These are phyloP conservation scores for Leptopilina clavipes DNA, from an alignment of 1,140 invertebrate species.

Conservation along the genomic window DNA sequence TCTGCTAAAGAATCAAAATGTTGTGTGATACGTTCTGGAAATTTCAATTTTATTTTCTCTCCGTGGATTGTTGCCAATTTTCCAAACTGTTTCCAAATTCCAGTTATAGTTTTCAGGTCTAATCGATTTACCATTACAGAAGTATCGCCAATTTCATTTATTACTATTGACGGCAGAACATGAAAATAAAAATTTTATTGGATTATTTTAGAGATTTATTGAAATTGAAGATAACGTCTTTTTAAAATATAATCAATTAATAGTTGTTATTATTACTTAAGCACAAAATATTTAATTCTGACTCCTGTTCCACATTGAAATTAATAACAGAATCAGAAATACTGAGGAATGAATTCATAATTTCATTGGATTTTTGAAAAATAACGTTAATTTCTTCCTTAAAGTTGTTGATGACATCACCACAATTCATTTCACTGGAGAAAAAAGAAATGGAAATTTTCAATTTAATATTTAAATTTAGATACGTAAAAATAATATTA, in stretches of 20 bases:
- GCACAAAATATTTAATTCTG: slow-evolving; percentile 60
- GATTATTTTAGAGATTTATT: slow-evolving; percentile 21
- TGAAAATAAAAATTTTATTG: slow-evolving; percentile 41
- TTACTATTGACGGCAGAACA: slow-evolving; percentile 50
- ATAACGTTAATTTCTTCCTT: slow-evolving; percentile 58
- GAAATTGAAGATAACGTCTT: slow-evolving; percentile 34
- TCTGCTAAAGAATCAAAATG: slow-evolving; percentile 56
- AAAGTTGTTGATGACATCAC: slow-evolving; percentile 48
- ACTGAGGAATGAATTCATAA: slow-evolving; percentile 60
- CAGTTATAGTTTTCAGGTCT: slow-evolving; percentile 63
- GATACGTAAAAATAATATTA: slow-evolving; percentile 18
- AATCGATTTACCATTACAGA: slow-evolving; percentile 57
- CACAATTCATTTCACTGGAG: slow-evolving; percentile 59
- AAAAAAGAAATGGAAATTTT: slow-evolving; percentile 18
- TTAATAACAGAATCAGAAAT: slow-evolving; percentile 57
- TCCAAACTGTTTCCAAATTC: slow-evolving; percentile 63
- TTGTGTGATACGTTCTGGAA: slow-evolving; percentile 40
- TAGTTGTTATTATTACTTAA: slow-evolving; percentile 51
- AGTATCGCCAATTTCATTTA: slow-evolving; percentile 59
- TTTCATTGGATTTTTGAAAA: slow-evolving; percentile 59
- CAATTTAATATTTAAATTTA: slow-evolving; percentile 7
- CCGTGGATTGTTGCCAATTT: slow-evolving; percentile 58
- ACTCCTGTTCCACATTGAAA: slow-evolving; percentile 52
- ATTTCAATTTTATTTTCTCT: slow-evolving; percentile 51
- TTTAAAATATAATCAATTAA: not conserved